Evolutionary conservation across 2,113 vertebrate genomes (phyloP).

Genomic region (Diadophis punctatus): DNA sequence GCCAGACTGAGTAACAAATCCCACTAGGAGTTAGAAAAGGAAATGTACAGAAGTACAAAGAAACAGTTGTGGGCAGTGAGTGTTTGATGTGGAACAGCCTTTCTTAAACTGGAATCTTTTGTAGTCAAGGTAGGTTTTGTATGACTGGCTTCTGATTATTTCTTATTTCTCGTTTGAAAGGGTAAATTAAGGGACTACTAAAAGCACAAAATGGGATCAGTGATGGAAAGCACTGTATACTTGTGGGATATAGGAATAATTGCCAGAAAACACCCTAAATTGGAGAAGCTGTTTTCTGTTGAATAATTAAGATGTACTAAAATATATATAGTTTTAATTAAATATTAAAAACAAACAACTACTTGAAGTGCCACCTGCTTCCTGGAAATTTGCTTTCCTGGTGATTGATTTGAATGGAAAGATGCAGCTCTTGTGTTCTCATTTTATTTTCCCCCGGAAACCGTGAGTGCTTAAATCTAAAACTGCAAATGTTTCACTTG

Average conservation of each 20-base stretch:
- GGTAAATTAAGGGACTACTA: not conserved
- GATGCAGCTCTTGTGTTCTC: not conserved
- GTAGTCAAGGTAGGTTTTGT: not conserved
- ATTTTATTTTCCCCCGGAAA: not conserved
- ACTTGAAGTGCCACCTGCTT: not conserved
- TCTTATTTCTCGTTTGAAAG: not conserved
- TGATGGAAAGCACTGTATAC: not conserved
- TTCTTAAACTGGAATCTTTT: not conserved
- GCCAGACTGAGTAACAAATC: not conserved
- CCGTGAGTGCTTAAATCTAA: not conserved
- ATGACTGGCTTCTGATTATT: not conserved
- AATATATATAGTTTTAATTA: not conserved
- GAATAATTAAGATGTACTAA: not conserved
- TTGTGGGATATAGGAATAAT: not conserved
- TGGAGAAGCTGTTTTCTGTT: not conserved
- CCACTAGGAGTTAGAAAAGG: not conserved
- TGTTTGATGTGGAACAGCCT: not conserved
- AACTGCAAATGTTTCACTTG: not conserved
- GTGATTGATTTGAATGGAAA: not conserved
- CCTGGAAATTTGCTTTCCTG: not conserved
- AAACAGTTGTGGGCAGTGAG: not conserved
- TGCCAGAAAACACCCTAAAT: not conserved
- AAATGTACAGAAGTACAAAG: not conserved
- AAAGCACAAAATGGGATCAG: not conserved
- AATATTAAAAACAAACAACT: not conserved